Percentiles rank a stretch among this genome's conserved stretches.
phyloP scores from a whole-genome alignment of 2,797 vertebrate genomes.

The Eleutherodactylus coqui region DNA sequence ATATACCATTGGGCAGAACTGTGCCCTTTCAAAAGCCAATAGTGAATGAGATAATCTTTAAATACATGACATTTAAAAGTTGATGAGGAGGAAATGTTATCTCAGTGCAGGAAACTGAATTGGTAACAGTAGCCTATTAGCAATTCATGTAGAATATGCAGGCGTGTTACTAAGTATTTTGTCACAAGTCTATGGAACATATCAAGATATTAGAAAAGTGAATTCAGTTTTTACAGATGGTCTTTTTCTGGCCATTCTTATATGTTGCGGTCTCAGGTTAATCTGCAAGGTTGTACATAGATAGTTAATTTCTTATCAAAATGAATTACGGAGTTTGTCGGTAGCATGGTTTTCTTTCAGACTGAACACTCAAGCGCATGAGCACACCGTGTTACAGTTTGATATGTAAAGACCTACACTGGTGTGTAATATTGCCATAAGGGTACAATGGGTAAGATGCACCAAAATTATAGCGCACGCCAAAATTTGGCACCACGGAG shows the following conservation, averaged over 20 bases:
- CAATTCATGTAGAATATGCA: not conserved
- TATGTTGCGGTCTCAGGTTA: too few species aligned
- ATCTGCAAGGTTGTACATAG: too few species aligned
- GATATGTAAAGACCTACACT: too few species aligned
- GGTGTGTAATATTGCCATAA: too few species aligned
- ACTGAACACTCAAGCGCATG: too few species aligned
- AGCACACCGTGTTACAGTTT: too few species aligned
- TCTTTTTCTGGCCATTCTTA: not conserved
- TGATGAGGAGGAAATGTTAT: slow-evolving; percentile 36
- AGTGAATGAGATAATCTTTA: slow-evolving; percentile 39
- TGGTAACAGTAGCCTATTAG: not conserved
- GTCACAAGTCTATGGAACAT: not conserved
- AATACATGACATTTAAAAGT: slow-evolving; percentile 48
- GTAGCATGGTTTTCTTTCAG: not conserved
- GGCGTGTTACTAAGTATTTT: not conserved
- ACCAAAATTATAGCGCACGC: too few species aligned
- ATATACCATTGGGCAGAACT: slow-evolving; percentile 28
- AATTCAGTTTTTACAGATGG: not conserved
- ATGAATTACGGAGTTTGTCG: not conserved
- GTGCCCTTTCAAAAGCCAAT: slow-evolving; percentile 40
- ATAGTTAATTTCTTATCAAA: not conserved
- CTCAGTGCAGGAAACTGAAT: not conserved
- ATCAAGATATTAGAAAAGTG: not conserved
- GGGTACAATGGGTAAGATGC: too few species aligned
- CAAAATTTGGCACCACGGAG: too few species aligned